Conservation (phyloP, 2,888 invertebrate genomes). For the Lasius fuliginosus region DNA sequence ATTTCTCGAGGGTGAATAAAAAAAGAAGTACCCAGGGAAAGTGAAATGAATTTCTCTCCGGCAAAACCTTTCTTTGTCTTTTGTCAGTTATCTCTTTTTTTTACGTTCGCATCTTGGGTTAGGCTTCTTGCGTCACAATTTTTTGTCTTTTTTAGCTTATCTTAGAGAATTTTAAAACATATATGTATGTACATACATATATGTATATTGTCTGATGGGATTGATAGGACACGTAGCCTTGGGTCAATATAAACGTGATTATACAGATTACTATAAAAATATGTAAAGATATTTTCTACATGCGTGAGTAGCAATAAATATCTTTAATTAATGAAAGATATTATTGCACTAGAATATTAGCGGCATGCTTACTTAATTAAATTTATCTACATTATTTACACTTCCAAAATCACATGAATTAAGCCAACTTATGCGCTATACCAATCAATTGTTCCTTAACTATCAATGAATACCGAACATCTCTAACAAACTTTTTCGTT, state of each 20-base stretch:
- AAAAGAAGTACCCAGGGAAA: constrained; percentile 64
- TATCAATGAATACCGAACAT: constrained; percentile 17
- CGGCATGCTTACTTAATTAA: neutral
- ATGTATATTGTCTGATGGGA: neutral
- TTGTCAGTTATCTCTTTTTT: constrained; percentile 13
- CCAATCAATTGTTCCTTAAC: constrained; percentile 5
- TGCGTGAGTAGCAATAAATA: neutral
- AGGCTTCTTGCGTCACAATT: constrained; percentile 3
- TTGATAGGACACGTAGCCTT: neutral
- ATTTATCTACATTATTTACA: neutral
- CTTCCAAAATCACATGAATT: neutral
- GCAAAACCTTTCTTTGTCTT: constrained; percentile 48
- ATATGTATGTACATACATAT: neutral
- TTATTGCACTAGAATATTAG: neutral
- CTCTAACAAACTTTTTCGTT: constrained; percentile 40
- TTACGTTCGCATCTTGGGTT: constrained; percentile 5
- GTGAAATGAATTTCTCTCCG: constrained; percentile 77
- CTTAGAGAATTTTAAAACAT: neutral
- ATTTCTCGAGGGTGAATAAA: constrained; percentile 75
- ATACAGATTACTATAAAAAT: neutral
- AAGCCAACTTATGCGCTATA: too few relatives aligned
- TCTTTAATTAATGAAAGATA: neutral
- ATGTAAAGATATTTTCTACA: neutral
- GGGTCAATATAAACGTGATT: neutral
- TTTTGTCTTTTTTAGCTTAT: neutral